Evolutionary conservation across 2,113 vertebrate genomes (phyloP).

Genomic region (Grammomys dolichurus): DNA sequence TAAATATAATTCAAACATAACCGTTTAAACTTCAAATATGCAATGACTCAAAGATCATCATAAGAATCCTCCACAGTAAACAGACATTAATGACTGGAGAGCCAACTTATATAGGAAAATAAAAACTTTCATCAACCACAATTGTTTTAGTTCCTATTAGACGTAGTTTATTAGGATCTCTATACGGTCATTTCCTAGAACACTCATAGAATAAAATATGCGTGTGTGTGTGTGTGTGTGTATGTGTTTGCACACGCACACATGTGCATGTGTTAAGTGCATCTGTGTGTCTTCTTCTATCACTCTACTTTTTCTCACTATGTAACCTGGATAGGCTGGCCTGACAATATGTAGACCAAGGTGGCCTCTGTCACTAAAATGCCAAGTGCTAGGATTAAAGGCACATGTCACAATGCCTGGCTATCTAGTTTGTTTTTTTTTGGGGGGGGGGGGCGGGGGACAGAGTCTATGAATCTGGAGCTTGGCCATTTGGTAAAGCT

Average conservation of each 20-base stretch:
- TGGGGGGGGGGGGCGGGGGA: background rate
- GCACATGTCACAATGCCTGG: background rate
- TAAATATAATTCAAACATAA: conserved; percentile 45
- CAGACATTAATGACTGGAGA: background rate
- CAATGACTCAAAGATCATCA: conserved; percentile 33
- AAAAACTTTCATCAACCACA: conserved; percentile 9
- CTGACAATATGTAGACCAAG: background rate
- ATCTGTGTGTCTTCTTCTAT: background rate
- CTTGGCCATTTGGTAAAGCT: background rate
- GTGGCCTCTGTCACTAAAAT: background rate
- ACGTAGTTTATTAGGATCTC: background rate
- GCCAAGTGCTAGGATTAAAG: background rate
- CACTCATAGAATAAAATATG: conserved; percentile 28
- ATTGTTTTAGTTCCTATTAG: conserved; percentile 26
- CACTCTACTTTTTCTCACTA: background rate
- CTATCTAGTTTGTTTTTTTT: background rate
- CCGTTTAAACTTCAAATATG: conserved; percentile 23
- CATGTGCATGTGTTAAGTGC: too few species aligned
- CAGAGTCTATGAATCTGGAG: background rate
- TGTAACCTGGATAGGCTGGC: background rate
- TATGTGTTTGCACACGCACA: too few species aligned
- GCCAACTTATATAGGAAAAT: conserved; percentile 22
- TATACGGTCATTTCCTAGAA: background rate
- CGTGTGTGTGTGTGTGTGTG: too few species aligned
- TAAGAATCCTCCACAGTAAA: conserved; percentile 40